A percentile compares a stretch with the other conserved stretches of the same genome.
These are phyloP conservation scores for Mustelus asterias DNA, from an alignment of 2,113 vertebrate genomes.

Conservation along the genomic window DNA sequence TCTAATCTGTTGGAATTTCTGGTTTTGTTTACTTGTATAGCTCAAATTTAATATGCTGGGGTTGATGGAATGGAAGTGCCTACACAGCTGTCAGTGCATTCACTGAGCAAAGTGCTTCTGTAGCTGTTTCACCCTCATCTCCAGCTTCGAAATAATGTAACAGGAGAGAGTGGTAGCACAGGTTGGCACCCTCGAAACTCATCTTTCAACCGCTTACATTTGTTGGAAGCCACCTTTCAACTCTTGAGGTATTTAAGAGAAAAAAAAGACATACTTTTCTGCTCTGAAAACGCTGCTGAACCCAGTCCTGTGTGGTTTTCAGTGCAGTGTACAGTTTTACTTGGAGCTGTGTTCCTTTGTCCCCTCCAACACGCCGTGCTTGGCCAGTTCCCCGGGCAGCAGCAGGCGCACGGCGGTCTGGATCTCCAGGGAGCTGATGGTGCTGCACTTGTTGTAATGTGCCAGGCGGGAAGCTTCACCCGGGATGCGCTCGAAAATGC, in stretches of 20 bases:
- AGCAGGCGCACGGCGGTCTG: no score
- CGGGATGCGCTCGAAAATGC: no score
- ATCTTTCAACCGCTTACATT: not conserved
- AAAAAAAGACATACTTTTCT: not conserved
- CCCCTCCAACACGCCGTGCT: no score
- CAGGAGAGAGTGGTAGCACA: not conserved
- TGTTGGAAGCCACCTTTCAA: not conserved
- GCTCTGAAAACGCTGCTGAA: not conserved
- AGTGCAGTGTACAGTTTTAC: no score
- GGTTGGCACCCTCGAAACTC: not conserved
- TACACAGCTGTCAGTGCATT: not conserved
- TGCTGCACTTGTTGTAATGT: no score
- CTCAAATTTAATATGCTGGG: not conserved
- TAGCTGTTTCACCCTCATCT: not conserved
- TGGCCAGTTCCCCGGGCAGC: no score
- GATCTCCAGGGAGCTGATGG: no score
- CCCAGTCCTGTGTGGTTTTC: not conserved
- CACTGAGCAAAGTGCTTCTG: not conserved
- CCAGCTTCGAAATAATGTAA: not conserved
- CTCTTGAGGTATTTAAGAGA: not conserved
- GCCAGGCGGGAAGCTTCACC: no score
- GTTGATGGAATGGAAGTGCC: not conserved
- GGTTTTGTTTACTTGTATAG: not conserved
- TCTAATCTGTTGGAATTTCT: not conserved
- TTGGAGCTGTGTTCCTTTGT: no score